Conservation (phyloP, 2,113 vertebrate genomes). For the Camelus dromedarius region DNA sequence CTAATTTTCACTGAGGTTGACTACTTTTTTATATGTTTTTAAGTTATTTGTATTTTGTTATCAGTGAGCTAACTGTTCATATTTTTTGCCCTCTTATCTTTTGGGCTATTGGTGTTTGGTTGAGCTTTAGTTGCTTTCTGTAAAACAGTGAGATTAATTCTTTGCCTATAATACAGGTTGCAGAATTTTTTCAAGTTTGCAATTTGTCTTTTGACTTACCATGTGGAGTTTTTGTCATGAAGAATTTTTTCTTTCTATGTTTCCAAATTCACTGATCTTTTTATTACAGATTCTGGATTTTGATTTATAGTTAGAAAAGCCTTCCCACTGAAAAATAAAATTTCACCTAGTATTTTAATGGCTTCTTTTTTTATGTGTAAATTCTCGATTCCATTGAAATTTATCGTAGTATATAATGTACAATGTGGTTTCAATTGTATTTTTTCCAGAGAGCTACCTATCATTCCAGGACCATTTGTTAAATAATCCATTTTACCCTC, state of each 20-base stretch:
- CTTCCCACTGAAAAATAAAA: not conserved
- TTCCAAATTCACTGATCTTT: not conserved
- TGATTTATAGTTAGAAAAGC: not conserved
- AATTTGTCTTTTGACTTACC: not conserved
- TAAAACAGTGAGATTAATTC: not conserved
- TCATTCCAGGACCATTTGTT: not conserved
- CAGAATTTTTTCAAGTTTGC: not conserved
- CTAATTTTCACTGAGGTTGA: not conserved
- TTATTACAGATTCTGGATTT: not conserved
- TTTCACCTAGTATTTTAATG: not conserved
- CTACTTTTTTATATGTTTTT: not conserved
- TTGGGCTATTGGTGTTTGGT: not conserved
- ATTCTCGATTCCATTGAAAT: not conserved
- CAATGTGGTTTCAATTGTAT: not conserved
- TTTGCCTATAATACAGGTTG: not conserved
- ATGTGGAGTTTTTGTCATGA: not conserved
- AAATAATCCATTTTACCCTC: not conserved
- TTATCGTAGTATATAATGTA: not conserved
- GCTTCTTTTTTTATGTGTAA: not conserved
- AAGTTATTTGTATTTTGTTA: not conserved
- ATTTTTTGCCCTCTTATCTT: not conserved
- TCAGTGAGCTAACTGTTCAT: not conserved
- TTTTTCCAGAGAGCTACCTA: not conserved
- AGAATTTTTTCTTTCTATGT: not conserved
- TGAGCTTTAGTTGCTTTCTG: not conserved